These are phyloP conservation scores for Atractosteus spatula DNA, from an alignment of 2,113 vertebrate species.

Conservation along the genomic window DNA sequence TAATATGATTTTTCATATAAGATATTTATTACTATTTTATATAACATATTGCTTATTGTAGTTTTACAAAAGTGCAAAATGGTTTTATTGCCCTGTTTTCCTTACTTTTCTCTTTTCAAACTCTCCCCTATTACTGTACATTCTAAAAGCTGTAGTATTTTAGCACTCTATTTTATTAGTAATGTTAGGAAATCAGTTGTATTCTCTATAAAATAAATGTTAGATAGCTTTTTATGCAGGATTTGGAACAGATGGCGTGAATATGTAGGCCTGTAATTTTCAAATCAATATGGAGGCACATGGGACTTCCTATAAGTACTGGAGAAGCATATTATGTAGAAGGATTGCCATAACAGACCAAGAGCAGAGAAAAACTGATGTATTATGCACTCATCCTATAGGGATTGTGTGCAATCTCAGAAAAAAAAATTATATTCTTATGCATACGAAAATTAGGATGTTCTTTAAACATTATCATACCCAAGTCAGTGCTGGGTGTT, in stretches of 20 bases:
- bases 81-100: neutral
- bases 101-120: neutral
- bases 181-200: neutral
- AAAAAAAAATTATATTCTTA: constrained; percentile 11
- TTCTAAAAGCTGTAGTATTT: constrained; percentile 21
- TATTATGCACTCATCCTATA: constrained; percentile 69
- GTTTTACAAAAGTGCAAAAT: too few relatives aligned
- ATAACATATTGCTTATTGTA: too few relatives aligned
- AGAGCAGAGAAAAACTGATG: constrained; percentile 70
- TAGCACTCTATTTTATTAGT: too few relatives aligned
- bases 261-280: constrained; percentile 83
- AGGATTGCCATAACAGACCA: constrained; percentile 77
- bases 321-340: constrained; percentile 75
- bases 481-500: too few relatives aligned
- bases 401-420: constrained; percentile 6
- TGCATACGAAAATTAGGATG: neutral
- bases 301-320: constrained; percentile 81
- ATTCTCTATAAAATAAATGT: constrained; percentile 49
- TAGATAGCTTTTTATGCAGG: constrained; percentile 64
- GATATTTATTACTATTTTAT: too few relatives aligned
- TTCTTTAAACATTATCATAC: too few relatives aligned
- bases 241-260: constrained; percentile 77
- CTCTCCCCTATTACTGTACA: neutral
- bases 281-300: constrained; percentile 80
- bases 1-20: too few relatives aligned